Percentiles rank a stretch among this genome's conserved stretches.
Evolutionary conservation across 2,113 vertebrate genomes (phyloP).

Genomic region (Macaca mulatta): DNA sequence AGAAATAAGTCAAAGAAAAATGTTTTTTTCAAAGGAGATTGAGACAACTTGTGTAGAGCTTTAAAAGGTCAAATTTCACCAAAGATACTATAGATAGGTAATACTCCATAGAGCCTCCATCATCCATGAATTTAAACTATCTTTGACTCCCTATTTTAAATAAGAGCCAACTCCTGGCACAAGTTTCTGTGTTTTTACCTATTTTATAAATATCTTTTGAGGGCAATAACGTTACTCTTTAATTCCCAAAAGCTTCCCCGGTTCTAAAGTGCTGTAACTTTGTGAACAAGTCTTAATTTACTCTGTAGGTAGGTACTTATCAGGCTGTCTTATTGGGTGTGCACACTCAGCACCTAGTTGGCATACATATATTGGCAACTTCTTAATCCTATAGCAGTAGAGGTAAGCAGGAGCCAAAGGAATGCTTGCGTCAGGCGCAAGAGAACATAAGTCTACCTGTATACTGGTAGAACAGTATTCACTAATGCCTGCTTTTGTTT

Average conservation of each 20-base stretch:
- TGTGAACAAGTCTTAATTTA: constrained; percentile 31
- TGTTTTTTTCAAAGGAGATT: not conserved
- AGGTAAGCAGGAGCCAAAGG: not conserved
- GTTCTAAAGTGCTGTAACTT: constrained; percentile 5
- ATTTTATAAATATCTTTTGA: not conserved
- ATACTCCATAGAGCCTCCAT: not conserved
- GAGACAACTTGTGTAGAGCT: not conserved
- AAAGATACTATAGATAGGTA: not conserved
- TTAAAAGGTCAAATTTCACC: not conserved
- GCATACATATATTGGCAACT: not conserved
- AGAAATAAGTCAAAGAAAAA: not conserved
- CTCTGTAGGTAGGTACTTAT: not conserved
- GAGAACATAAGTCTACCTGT: not conserved
- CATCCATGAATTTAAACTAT: constrained; percentile 2
- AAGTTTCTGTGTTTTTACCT: constrained; percentile 11
- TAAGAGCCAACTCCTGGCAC: not conserved
- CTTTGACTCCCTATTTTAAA: not conserved
- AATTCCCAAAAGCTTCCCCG: not conserved
- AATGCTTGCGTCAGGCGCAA: not conserved
- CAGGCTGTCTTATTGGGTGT: not conserved
- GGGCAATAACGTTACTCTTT: not conserved
- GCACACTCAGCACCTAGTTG: not conserved
- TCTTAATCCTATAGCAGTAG: not conserved
- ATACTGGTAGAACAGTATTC: not conserved
- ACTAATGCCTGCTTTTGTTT: not conserved